Base-by-base conservation (phyloP, 2,113 vertebrate species). In the Plestiodon gilberti region DNA sequence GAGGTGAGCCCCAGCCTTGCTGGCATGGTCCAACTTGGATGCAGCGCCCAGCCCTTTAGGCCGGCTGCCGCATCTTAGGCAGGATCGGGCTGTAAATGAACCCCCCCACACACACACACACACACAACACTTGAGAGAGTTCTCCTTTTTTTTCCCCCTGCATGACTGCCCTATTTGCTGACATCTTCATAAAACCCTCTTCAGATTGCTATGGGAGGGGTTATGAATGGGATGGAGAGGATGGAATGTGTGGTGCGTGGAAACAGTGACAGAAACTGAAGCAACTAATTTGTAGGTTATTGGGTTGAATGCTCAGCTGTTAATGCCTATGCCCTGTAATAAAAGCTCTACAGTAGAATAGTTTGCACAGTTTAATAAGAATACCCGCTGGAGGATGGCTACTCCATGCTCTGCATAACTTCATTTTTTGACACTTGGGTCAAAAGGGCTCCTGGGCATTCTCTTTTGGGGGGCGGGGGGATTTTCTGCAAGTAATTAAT, bases 351-450 rank as follows among this genome's bases (percentile, higher is more conserved):
- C 25, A 67, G 67, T 40, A 78, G 75, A 76, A 70, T 62, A 28
- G 61, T 57, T 81, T 82, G 89, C 82, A 71, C 52, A 82, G 83
- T 88, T 83, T 90, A 88, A 25, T 71, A 85, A 40, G 18, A 65
- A 71, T 40, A 69, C 61, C 62, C 55, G 48, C 43, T 35, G 67
- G 62, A 78, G 88, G 89, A 70, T 33, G 61, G 52, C 74, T 23
- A 70, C 23, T 35, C 78, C 17, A 0, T 88, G 79, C 65, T 11
- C 82, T 43, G 69, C 88, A 87, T 85, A 64, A n/a, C n/a, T n/a
- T 77, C 18, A 67, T 20, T 52, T 69, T 78, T 30, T 82, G 61
- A 67, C 55, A 43, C 43, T 33, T 67, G 43, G 62, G 23, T 81
- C 70, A 81, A 90, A 84, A 2, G 38, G 57, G 57, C 59, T 81